Evolutionary conservation across 2,888 invertebrate genomes (phyloP), one percentile per base, ranked within the genome.

Genomic region (Agrochola litura): DNA sequence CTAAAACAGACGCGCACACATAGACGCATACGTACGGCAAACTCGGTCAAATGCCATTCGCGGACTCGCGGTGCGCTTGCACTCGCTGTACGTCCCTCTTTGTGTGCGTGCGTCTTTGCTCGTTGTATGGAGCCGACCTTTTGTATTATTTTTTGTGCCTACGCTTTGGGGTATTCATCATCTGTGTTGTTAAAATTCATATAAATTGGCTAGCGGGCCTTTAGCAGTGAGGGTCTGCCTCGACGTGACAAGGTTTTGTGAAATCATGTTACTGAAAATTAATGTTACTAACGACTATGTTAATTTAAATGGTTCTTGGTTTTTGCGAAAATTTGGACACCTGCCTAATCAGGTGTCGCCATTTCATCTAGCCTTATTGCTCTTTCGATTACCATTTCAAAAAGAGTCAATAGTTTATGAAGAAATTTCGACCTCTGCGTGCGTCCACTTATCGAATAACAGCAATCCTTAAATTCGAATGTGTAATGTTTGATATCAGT

Each of bases 161-260:
- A 67, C 75, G 25, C 54, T 70, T 78, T 66, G 60, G 71, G 74
- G 79, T 82, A 85, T 89, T 84, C 84, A 88, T 87, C 83, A 86
- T 85, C 81, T 79, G 76, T 79, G 77, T 76, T 84, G 83, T 86
- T 90, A 88, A 90, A 88, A 87, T 90, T 89, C 86, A 89, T 87
- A 88, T 88, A 88, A 88, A 89, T 87, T 89, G 77, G 74, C 76
- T 63, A 64, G 76, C 76, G 70, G 73, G 61, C 70, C 73, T 82
- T 70, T 69, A 46, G 16, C 63, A 43, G 71, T 77, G 65, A 72
- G 63, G 79, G 41, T 76, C 30, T 61, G 69, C 37, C 37, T 65
- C n/a, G 63, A 83, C 81, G 80, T 79, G 83, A 83, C 79, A 70
- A 65, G 77, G 56, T 75, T 83, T 60, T 58, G 46, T 78, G 22